Percentiles rank a stretch among this genome's conserved stretches.
These are phyloP conservation scores for Alviniconcha marisindica DNA, from an alignment of 1,140 invertebrate species.

Conservation along the genomic window DNA sequence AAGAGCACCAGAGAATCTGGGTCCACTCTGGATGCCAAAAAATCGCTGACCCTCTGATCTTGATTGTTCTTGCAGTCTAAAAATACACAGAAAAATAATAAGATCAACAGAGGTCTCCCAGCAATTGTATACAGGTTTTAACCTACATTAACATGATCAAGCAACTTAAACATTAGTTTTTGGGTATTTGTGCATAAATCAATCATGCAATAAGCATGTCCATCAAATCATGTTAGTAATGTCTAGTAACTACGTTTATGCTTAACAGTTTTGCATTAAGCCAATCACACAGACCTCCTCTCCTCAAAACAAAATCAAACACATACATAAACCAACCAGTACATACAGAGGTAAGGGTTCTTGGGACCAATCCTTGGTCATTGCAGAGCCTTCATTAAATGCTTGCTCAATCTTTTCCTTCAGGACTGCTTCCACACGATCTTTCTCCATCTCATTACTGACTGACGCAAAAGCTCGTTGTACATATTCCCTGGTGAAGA, in stretches of 20 bases:
- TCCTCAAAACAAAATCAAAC: too few species aligned
- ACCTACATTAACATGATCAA: too few species aligned
- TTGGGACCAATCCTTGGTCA: conserved; percentile 93
- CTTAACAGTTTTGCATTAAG: too few species aligned
- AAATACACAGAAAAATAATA: neutral
- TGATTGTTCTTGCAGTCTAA: neutral
- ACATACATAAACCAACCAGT: too few species aligned
- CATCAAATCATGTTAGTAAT: too few species aligned
- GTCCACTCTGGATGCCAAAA: neutral
- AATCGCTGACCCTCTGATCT: neutral
- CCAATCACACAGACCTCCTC: too few species aligned
- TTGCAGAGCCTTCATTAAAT: conserved; percentile 86
- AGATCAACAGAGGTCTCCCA: too few species aligned
- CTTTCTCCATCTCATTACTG: conserved; percentile 89
- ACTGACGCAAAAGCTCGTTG: conserved; percentile 94
- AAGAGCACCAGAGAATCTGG: conserved; percentile 38
- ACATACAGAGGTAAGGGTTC: conserved; percentile 87
- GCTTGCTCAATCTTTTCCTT: conserved; percentile 89
- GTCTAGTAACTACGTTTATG: too few species aligned
- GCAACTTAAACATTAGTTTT: too few species aligned
- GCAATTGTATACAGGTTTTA: too few species aligned
- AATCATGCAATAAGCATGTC: too few species aligned
- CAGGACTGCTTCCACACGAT: conserved; percentile 94
- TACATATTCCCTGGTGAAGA: conserved; percentile 86
- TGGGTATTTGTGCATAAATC: too few species aligned